A percentile compares a stretch with the other conserved stretches of the same genome.
Evolutionary conservation across 2,888 invertebrate species (phyloP).

Genomic region (Tenthredo distinguenda): DNA sequence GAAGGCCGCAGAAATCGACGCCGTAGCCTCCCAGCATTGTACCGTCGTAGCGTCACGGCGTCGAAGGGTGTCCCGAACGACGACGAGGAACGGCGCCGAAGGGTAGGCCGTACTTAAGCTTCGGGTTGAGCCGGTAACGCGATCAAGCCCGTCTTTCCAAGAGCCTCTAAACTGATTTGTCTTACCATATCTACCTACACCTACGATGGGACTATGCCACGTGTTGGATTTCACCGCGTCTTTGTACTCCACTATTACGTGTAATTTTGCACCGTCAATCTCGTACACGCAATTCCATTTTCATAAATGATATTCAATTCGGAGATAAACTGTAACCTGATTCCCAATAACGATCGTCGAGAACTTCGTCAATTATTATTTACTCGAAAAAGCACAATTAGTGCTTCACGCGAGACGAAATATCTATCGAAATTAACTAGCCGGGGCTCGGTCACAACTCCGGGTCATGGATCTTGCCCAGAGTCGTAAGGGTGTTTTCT

Average conservation of each 20-base stretch:
- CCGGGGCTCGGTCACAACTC: too few species aligned
- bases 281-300: neutral
- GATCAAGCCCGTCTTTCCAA: constrained; percentile 65
- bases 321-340: neutral
- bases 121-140: constrained; percentile 69
- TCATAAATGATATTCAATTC: neutral
- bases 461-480: too few species aligned
- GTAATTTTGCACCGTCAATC: neutral
- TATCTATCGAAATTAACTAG: too few species aligned
- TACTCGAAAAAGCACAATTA: neutral
- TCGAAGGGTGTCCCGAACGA: constrained; percentile 40
- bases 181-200: constrained; percentile 39
- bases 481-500: too few species aligned
- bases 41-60: constrained; percentile 16
- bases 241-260: neutral
- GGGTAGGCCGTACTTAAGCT: constrained; percentile 63
- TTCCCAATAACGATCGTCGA: neutral
- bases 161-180: constrained; percentile 68
- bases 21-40: neutral
- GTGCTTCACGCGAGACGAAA: too few species aligned
- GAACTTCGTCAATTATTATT: neutral
- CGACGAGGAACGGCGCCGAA: constrained; percentile 22
- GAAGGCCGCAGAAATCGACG: constrained; percentile 53
- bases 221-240: constrained; percentile 2
- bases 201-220: neutral